Base-by-base conservation (phyloP, 2,888 invertebrate species). In the Steromphala cineraria region DNA sequence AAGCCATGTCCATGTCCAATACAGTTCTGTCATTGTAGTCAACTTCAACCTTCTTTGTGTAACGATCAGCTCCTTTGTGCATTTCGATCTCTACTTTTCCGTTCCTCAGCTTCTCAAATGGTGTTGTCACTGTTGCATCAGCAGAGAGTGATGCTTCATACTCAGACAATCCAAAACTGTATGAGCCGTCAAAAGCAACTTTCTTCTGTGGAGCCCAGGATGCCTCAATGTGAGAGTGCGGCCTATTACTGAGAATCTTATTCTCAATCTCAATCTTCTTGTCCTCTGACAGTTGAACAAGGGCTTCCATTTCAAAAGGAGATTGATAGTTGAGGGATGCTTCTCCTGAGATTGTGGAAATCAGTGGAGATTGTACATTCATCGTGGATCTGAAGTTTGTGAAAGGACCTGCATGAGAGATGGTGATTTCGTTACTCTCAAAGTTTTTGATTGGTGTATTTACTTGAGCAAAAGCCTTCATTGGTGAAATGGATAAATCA, bases 391-490 rank as follows among this genome's bases (percentile, higher is more conserved):
- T 17, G 80, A 85, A 85, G 81, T 85, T 75, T 31, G 62, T 46
- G 46, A 78, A 8, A 24, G 74, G 40, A 4, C 85, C 86, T 0
- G 62, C 62, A 62, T 84, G 80, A 36, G 82, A 83, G 40, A 82
- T 19, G 40, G 28, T 82, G 8, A 86, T 17, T 21, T 84, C 81
- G 10, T 76, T 82, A 21, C 78, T 75, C 81, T 84, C 81, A 52
- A 86, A 79, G 78, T 46, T 4, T 21, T 80, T 55, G 31, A 83
- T 76, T 8, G 86, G 82, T 10, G 87, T 85, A 21, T 77, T 78
- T 3, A 86, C 28, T 21, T 78, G 67, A 24, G 79, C 52, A 40
- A 53, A 78, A 17, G 79, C 67, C 7, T 67, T 77, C 75, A 83
- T 77, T 0, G 85, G 82, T 8, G 53, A 21, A 5, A 46, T 53